A percentile compares a stretch with the other conserved stretches of the same genome.
These are phyloP conservation scores for Heterotilapia buettikoferi DNA, from an alignment of 2,113 vertebrate species.

Conservation along the genomic window DNA sequence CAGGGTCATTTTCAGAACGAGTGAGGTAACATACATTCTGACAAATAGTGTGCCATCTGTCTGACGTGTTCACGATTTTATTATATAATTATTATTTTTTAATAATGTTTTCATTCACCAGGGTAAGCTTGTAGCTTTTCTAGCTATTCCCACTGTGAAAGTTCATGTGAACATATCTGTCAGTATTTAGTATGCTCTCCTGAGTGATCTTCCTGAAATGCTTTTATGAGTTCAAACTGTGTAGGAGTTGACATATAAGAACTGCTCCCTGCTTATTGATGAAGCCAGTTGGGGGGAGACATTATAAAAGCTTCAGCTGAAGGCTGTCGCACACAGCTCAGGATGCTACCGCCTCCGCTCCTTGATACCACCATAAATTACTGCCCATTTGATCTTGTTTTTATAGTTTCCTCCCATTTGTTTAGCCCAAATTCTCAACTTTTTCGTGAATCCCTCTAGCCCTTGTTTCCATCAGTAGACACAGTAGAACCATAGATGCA, in stretches of 20 bases:
- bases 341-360: background rate
- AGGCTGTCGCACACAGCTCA: background rate
- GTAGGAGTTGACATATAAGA: constrained; percentile 29
- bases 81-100: background rate
- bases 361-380: background rate
- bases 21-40: constrained; percentile 80
- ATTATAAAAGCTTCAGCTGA: background rate
- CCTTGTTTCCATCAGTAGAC: background rate
- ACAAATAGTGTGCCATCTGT: background rate
- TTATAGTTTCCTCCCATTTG: background rate
- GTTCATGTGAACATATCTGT: background rate
- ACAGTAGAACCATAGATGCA: constrained; percentile 4
- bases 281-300: background rate
- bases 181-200: constrained; percentile 13
- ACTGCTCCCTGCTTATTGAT: background rate
- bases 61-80: background rate
- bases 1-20: constrained; percentile 94
- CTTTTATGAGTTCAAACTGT: constrained; percentile 18
- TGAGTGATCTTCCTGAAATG: constrained; percentile 1
- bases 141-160: background rate
- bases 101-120: background rate
- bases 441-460: constrained; percentile 7
- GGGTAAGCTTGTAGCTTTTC: background rate
- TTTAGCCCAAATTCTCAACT: background rate
- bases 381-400: background rate